Evolutionary conservation across 1,140 invertebrate species (phyloP), one percentile per base, ranked within the genome.

Genomic region (Homalodisca vitripennis): DNA sequence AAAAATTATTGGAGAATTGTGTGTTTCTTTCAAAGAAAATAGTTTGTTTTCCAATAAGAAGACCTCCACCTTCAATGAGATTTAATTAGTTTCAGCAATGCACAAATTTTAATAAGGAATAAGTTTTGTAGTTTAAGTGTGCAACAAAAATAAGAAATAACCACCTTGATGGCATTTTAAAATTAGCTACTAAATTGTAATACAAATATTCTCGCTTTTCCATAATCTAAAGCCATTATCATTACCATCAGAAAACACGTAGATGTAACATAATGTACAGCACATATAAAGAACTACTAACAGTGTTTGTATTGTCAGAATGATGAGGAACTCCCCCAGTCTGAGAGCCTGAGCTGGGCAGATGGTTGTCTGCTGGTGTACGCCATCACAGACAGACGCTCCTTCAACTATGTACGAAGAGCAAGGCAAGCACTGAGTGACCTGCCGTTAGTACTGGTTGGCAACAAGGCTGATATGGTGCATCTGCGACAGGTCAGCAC

Each of bases 401-500:
- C 92, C 22, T 95, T 97, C 79, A 91, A 92, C 77, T 95, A 91
- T 75, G 87, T 94, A 53, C 86, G 90, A 47, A 84, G 89, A 69
- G 87, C 90, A 3, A 84, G 92, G 82, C 83, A 91, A 80, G 79
- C 88, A 74, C 80, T 91, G 78, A 74, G 88, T n/a, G 85, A 87
- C 57, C 88, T 86, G 71, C 92, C 93, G 1, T 84, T 94, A 3
- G 86, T 89, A 3, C 81, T 95, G 1, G 89, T 94, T 20, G 95
- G 89, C 20, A 97, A 97, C 77, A 97, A 97, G 82, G 91, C 87
- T 6, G 95, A 97, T 76, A 92, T 97, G 88, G 90, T 95, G 31
- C 93, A 96, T 80, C 82, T 96, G 60, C 82, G 95, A 74, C 92
- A 96, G 85, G 93, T 97, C 66, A 92, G 88, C 74, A 85, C 85